Evolutionary conservation across 2,888 invertebrate genomes (phyloP), one percentile per base, ranked within the genome.

Genomic region (Mechanitis messenoides): DNA sequence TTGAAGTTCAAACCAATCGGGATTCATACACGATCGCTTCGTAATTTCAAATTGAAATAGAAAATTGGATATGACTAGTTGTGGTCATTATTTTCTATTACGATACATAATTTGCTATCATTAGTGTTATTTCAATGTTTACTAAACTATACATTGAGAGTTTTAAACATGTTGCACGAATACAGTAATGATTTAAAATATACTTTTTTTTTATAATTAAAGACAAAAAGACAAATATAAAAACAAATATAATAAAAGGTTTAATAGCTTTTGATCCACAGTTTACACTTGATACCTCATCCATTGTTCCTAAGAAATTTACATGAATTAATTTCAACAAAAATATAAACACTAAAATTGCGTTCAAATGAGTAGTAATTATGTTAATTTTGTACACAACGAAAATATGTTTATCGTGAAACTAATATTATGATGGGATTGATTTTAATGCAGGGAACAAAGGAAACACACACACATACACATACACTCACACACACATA

Each of bases 31-130:
- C 72, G 69, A 72, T 72, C 69, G 67, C 68, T 50, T 65, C 65
- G 73, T 74, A 76, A 82, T 81, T 80, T 75, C 65, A 77, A 77
- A 81, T 79, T 78, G 75, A 80, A 77, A 80, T 80, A 75, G 78
- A 78, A 77, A 77, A 76, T 77, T 74, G 70, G 57, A 78, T 78
- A 79, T 80, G 77, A 74, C 69, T 67, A 64, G 71, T 72, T 72
- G 61, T 64, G 63, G 59, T 62, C 68, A 72, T 74, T 75, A 78
- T 75, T 74, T 72, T 70, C 69, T 71, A 74, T 74, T 75, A 75
- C 67, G 63, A 63, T 63, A 66, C 42, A 67, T 74, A 75, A 78
- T 74, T 77, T 72, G 59, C 62, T 56, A 63, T 71, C 64, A 71
- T 67, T 67, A 59, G 62, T 65, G 61, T 71, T 69, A 71, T 71